Evolutionary conservation across 2,797 vertebrate genomes (phyloP).

Genomic region (Acropternis orthonyx): DNA sequence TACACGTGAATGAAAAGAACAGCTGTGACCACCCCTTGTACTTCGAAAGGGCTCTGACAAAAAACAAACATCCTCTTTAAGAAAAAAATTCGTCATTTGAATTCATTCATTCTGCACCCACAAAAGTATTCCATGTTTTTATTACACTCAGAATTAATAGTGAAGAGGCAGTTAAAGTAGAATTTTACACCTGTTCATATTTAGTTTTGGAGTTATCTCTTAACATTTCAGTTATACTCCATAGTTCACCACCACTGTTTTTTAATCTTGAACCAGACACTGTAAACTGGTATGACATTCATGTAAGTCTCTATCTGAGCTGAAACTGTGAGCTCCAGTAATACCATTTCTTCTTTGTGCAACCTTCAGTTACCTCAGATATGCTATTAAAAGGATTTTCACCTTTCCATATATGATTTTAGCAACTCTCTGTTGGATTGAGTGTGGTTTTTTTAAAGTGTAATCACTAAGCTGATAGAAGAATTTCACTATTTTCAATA

Average conservation of each 20-base stretch:
- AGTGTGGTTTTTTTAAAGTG: background rate
- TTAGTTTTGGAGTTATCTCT: background rate
- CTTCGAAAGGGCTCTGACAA: background rate
- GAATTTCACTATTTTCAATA: background rate
- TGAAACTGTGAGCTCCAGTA: background rate
- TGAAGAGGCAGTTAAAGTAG: background rate
- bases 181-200: background rate
- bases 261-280: background rate
- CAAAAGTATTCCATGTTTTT: background rate
- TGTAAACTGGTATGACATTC: fast-evolving
- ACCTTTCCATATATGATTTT: background rate
- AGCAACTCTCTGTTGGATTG: background rate
- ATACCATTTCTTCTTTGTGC: background rate
- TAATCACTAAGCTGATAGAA: background rate
- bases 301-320: background rate
- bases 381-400: background rate
- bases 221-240: background rate
- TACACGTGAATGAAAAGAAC: constrained; percentile 33
- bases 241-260: background rate
- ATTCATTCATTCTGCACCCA: background rate
- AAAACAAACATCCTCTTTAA: background rate
- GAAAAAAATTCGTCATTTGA: background rate
- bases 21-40: constrained; percentile 40
- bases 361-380: background rate
- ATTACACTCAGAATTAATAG: background rate